phyloP scores from a whole-genome alignment of 2,113 vertebrate species.

The Notothenia rossii region DNA sequence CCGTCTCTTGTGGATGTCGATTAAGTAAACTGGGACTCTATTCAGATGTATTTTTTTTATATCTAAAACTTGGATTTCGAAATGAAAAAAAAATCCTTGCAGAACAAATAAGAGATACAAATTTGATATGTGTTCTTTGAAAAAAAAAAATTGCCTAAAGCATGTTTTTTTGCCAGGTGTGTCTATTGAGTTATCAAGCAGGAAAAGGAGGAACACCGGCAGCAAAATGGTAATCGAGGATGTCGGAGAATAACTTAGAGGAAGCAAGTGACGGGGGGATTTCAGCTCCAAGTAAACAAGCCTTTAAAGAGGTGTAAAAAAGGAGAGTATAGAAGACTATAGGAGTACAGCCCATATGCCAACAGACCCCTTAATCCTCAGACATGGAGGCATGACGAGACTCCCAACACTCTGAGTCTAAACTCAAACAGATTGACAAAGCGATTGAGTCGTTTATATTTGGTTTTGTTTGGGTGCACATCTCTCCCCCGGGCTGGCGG shows the following conservation, averaged over 20 bases:
- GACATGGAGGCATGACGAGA: constrained; percentile 70
- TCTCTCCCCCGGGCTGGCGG: constrained; percentile 19
- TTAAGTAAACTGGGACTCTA: too few relatives aligned
- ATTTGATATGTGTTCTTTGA: too few relatives aligned
- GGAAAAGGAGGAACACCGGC: constrained; percentile 14
- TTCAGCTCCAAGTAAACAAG: constrained; percentile 47
- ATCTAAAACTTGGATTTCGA: too few relatives aligned
- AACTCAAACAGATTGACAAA: constrained; percentile 62
- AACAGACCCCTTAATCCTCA: constrained; percentile 75
- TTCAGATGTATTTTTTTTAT: too few relatives aligned
- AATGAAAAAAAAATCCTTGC: too few relatives aligned
- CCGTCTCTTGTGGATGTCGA: too few relatives aligned
- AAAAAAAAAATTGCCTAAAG: neutral
- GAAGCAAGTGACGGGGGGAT: constrained; percentile 39
- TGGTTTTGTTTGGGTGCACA: constrained; percentile 40
- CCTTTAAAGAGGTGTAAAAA: constrained; percentile 46
- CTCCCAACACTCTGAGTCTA: constrained; percentile 59
- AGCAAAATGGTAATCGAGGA: constrained; percentile 28
- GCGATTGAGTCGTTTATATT: constrained; percentile 62
- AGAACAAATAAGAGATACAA: too few relatives aligned
- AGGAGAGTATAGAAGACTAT: constrained; percentile 52
- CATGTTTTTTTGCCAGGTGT: constrained; percentile 27
- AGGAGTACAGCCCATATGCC: constrained; percentile 58
- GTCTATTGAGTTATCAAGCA: constrained; percentile 34
- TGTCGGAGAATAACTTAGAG: constrained; percentile 16